Evolutionary conservation across 2,888 invertebrate genomes (phyloP).

Genomic region (Keiferia lycopersicella): DNA sequence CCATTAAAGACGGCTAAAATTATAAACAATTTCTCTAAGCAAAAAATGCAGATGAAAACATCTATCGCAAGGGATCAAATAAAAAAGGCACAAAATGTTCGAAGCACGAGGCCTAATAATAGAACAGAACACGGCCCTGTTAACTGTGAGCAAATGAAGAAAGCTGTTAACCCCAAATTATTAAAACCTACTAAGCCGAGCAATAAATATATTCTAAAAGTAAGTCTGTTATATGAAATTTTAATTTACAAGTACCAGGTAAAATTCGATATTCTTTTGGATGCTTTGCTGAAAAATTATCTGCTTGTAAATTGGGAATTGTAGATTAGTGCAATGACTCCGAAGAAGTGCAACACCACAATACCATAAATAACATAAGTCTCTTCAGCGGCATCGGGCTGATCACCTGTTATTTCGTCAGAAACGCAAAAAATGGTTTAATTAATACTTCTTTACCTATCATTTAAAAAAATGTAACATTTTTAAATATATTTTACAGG

Average conservation of each 20-base stretch:
- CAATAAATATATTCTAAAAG: slow-evolving; percentile 42
- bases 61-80: slow-evolving; percentile 35
- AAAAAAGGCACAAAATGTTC: slow-evolving; percentile 25
- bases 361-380: too few relatives aligned
- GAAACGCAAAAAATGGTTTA: too few relatives aligned
- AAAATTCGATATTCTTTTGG: too few relatives aligned
- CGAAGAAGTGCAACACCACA: too few relatives aligned
- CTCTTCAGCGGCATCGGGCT: too few relatives aligned
- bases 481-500: slow-evolving; percentile 47
- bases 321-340: too few relatives aligned
- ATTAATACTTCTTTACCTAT: too few relatives aligned
- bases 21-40: slow-evolving; percentile 21
- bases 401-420: too few relatives aligned
- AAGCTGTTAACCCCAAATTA: neutral
- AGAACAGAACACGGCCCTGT: slow-evolving; percentile 31
- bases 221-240: slow-evolving; percentile 31
- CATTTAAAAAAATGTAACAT: neutral
- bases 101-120: slow-evolving; percentile 25
- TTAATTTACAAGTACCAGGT: too few relatives aligned
- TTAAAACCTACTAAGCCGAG: slow-evolving; percentile 19
- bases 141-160: slow-evolving; percentile 17
- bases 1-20: slow-evolving; percentile 9
- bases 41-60: slow-evolving; percentile 18
- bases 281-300: too few relatives aligned
- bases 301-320: too few relatives aligned